Evolutionary conservation across 2,113 vertebrate species (phyloP).

Genomic region (Callionymus lyra): DNA sequence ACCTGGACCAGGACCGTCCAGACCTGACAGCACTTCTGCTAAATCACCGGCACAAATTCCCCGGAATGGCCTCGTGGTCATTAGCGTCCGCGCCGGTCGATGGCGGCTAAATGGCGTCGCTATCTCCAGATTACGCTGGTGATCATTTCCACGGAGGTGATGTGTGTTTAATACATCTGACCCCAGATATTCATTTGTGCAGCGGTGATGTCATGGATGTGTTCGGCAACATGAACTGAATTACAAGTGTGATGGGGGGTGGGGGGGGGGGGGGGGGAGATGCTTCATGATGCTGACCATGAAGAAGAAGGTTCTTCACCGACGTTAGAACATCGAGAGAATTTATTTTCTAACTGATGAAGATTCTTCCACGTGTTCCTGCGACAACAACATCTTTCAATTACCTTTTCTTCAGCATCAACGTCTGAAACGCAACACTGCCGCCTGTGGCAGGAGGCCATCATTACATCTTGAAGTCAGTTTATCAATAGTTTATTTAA

Average conservation of each 20-base stretch:
- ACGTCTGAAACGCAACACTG: too few relatives aligned
- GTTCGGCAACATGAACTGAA: constrained; percentile 8
- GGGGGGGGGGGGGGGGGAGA: not conserved
- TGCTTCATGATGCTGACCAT: not conserved
- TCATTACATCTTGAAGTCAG: too few relatives aligned
- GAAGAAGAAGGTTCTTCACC: too few relatives aligned
- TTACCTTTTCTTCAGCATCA: too few relatives aligned
- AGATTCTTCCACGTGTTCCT: too few relatives aligned
- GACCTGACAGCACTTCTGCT: not conserved
- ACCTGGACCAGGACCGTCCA: too few relatives aligned
- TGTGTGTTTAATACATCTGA: not conserved
- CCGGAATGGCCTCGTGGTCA: not conserved
- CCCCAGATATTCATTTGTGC: not conserved
- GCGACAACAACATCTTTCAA: too few relatives aligned
- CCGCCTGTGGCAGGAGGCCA: too few relatives aligned
- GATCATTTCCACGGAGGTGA: not conserved
- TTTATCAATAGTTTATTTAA: too few relatives aligned
- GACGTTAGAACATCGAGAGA: too few relatives aligned
- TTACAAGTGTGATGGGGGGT: not conserved
- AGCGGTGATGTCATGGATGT: constrained; percentile 3
- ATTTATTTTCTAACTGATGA: too few relatives aligned
- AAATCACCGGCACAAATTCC: not conserved
- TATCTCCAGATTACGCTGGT: not conserved
- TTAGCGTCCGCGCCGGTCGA: not conserved
- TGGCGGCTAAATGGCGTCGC: not conserved